Percentiles rank a stretch among this genome's conserved stretches.
Evolutionary conservation across 2,888 invertebrate species (phyloP).

Genomic region (Troides oblongomaculatus): DNA sequence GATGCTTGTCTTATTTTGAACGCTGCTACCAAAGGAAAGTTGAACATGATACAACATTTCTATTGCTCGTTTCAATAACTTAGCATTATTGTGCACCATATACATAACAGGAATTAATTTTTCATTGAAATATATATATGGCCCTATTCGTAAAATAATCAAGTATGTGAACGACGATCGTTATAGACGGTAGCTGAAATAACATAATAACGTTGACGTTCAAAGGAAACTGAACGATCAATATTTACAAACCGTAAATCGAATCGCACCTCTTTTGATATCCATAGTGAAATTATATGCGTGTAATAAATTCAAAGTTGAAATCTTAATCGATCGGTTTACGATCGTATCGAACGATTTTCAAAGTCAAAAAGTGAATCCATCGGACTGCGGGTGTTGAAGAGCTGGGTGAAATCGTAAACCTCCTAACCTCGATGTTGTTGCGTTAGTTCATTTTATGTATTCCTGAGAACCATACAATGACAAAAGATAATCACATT

Average conservation of each 20-base stretch:
- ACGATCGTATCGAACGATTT: conserved; percentile 50
- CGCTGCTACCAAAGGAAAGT: not conserved
- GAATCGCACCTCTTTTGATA: conserved; percentile 36
- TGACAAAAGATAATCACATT: too few species aligned
- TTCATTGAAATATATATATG: too few species aligned
- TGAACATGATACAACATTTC: not conserved
- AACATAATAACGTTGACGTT: not conserved
- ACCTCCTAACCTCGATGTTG: conserved; percentile 64
- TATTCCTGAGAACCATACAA: conserved; percentile 42
- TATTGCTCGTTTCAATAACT: not conserved
- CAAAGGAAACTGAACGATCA: conserved; percentile 37
- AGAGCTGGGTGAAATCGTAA: conserved; percentile 66
- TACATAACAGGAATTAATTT: not conserved
- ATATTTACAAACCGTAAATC: conserved; percentile 59
- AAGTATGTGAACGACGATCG: not conserved
- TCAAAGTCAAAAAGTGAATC: conserved; percentile 59
- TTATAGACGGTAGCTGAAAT: not conserved
- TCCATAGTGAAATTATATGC: conserved; percentile 40
- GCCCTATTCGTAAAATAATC: not conserved
- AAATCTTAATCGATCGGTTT: conserved; percentile 43
- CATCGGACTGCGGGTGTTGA: conserved; percentile 48
- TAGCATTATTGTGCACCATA: not conserved
- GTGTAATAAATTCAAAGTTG: conserved; percentile 42
- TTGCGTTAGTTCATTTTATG: conserved; percentile 35
- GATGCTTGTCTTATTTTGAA: not conserved